phyloP scores from a whole-genome alignment of 2,888 invertebrate species.

The Noctua comes region DNA sequence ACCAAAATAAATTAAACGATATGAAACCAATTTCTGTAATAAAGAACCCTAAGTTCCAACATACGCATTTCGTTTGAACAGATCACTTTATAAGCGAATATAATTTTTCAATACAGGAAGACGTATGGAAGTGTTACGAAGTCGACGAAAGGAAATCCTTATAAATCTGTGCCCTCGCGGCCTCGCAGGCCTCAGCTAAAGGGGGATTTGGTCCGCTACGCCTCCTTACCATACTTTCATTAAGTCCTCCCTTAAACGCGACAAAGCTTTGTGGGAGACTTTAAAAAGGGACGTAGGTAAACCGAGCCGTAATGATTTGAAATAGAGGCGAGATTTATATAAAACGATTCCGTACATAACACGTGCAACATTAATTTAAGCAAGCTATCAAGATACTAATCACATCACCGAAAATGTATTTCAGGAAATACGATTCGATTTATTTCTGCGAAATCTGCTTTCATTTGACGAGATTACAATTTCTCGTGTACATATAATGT shows the following conservation, averaged over 20 bases:
- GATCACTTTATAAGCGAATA: conserved; percentile 61
- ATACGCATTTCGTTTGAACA: conserved; percentile 50
- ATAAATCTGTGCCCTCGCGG: conserved; percentile 76
- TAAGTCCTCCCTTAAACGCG: conserved; percentile 80
- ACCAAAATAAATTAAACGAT: conserved; percentile 54
- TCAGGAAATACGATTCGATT: conserved; percentile 40
- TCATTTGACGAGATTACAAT: conserved; percentile 22
- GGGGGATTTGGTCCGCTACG: conserved; percentile 75
- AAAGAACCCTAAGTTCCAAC: conserved; percentile 28
- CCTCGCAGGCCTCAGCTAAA: conserved; percentile 71
- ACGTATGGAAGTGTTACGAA: conserved; percentile 77
- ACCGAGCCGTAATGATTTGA: conserved; percentile 60
- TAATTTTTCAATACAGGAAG: conserved; percentile 67
- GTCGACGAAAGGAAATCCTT: conserved; percentile 75
- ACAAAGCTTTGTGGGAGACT: conserved; percentile 74
- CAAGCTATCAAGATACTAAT: conserved; percentile 33
- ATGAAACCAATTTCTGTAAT: conserved; percentile 37
- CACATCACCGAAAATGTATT: conserved; percentile 39
- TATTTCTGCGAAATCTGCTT: conserved; percentile 43
- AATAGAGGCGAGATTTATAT: conserved; percentile 36
- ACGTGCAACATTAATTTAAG: conserved; percentile 41
- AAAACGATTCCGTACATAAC: conserved; percentile 11
- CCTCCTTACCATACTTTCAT: conserved; percentile 81
- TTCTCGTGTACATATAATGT: conserved; percentile 21
- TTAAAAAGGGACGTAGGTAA: conserved; percentile 64